Evolutionary conservation across 2,888 invertebrate species (phyloP), one percentile per base, ranked within the genome.

Genomic region (Arrhopalites spinosus): DNA sequence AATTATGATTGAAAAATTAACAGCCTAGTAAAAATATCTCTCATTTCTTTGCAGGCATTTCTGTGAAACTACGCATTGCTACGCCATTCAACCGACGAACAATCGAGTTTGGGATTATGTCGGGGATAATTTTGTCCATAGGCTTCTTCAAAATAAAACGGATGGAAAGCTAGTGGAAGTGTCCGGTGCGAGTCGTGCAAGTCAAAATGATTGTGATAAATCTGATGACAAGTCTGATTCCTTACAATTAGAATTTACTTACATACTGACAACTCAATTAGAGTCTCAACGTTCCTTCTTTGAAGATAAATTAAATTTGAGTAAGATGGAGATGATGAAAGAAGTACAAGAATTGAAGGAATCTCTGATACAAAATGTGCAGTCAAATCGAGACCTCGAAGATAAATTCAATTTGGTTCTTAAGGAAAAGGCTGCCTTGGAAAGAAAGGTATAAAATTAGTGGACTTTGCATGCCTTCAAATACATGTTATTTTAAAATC

Each of bases 21-120:
- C n/a, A n/a, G n/a, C n/a, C n/a, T n/a, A n/a, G n/a, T n/a, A n/a
- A n/a, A n/a, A n/a, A n/a, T n/a, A n/a, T n/a, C n/a, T n/a, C n/a
- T 45, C 15, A 45, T 8, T 15, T n/a, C n/a, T 56, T 20, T 13
- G n/a, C 56, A 93, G 94, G 78, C 99, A 99, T 86, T 99, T 95
- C 86, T 88, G 93, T 75, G 93, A 94, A 75, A 97, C 99, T 0
- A 94, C 96, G 82, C 99, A 99, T 86, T 97, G 97, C 23, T 99
- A 96, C 84, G 95, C 98, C 5, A 90, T 99, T 88, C 97, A 99
- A 85, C 87, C 98, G 76, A 98, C 97, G 0, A 96, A 95, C 63
- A 96, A 97, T 84, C 89, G 96, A 70, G 99, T 99, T 0, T 99
- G 99, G 99, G 99, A 99, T 85, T 99, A 99, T 85, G 97, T 97